Evolutionary conservation across 2,888 invertebrate species (phyloP).

Genomic region (Chrysopilus asiliformis): DNA sequence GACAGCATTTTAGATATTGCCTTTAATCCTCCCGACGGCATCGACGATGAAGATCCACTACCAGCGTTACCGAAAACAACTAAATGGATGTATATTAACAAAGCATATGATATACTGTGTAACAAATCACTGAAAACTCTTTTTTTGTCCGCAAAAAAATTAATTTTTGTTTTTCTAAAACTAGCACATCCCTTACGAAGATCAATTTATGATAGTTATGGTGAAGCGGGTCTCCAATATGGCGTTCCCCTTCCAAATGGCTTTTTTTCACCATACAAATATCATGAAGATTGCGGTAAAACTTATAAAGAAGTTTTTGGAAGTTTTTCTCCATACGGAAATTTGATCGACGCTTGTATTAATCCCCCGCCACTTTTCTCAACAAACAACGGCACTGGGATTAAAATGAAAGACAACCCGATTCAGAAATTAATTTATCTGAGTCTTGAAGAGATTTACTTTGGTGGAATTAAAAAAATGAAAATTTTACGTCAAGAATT

Average conservation of each 20-base stretch:
- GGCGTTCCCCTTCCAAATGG: conserved; percentile 59
- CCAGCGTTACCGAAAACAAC: conserved; percentile 20
- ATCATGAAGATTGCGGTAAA: conserved; percentile 63
- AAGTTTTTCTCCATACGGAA: conserved; percentile 67
- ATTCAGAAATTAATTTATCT: conserved; percentile 43
- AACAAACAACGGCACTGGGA: conserved; percentile 45
- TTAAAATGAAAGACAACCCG: conserved; percentile 48
- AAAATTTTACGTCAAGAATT: conserved; percentile 62
- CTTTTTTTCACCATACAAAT: conserved; percentile 59
- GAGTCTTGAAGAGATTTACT: conserved; percentile 51
- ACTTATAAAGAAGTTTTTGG: conserved; percentile 75
- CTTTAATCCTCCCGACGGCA: conserved; percentile 34
- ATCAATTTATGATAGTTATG: conserved; percentile 78
- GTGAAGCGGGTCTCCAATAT: conserved; percentile 72
- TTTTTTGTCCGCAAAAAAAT: neutral
- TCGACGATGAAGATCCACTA: conserved; percentile 20
- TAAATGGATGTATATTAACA: conserved; percentile 42
- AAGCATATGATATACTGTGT: conserved; percentile 66
- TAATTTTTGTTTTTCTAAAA: neutral
- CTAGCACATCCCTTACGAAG: conserved; percentile 45
- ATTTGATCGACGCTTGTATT: conserved; percentile 51
- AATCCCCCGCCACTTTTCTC: conserved; percentile 50
- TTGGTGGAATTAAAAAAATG: conserved; percentile 70
- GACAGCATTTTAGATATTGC: conserved; percentile 38
- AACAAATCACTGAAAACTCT: conserved; percentile 6